A percentile compares a stretch with the other conserved stretches of the same genome.
phyloP scores from a whole-genome alignment of 2,113 vertebrate genomes.

The Gymnorhina tibicen region DNA sequence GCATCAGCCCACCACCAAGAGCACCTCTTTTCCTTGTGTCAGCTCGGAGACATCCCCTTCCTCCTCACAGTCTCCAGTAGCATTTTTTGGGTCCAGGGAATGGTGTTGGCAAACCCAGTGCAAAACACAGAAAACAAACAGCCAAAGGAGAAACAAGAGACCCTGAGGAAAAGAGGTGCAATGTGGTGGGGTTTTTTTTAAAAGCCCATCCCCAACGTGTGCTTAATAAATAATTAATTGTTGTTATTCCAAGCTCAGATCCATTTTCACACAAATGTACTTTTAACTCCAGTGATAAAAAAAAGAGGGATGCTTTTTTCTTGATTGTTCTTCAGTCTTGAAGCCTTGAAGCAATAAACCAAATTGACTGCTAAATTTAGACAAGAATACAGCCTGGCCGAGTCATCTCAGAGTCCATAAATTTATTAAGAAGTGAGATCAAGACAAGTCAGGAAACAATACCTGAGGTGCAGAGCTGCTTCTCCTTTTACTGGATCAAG shows the following conservation, averaged over 20 bases:
- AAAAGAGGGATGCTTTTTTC: neutral
- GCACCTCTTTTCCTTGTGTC: neutral
- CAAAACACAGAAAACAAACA: neutral
- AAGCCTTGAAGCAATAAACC: slow-evolving; percentile 28
- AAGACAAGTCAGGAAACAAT: neutral
- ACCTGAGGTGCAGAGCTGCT: neutral
- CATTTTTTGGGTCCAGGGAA: neutral
- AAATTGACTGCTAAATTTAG: slow-evolving; percentile 66
- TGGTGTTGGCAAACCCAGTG: neutral
- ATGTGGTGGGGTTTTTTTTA: neutral
- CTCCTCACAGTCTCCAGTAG: neutral
- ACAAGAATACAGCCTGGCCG: neutral
- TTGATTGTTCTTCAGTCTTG: neutral
- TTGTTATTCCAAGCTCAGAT: slow-evolving; percentile 19
- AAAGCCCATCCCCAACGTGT: neutral
- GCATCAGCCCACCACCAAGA: neutral
- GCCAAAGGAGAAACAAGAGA: neutral
- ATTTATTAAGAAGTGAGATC: slow-evolving; percentile 54
- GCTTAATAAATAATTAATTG: slow-evolving; percentile 51
- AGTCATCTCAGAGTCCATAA: slow-evolving; percentile 17
- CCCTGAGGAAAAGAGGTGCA: neutral
- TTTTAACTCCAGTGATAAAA: slow-evolving; percentile 2
- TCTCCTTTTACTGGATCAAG: slow-evolving; percentile 21
- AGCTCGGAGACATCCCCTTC: neutral
- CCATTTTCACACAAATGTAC: slow-evolving; percentile 44